Base-by-base conservation (phyloP, 2,888 invertebrate species). In the Amblyjoppa proteus region DNA sequence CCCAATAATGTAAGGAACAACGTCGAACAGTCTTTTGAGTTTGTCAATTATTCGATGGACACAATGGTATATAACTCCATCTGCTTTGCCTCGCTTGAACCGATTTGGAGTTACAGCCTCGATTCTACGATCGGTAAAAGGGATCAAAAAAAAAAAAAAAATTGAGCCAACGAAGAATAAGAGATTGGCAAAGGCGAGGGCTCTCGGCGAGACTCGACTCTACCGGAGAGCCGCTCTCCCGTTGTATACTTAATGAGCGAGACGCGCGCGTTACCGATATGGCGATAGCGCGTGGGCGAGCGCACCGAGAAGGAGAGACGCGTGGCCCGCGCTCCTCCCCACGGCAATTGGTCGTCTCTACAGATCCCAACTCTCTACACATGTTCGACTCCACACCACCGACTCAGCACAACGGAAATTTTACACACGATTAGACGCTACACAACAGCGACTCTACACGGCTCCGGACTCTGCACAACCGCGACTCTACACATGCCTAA, bases 221-320 rank as follows among this genome's bases (percentile, higher is more conserved):
- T 64, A 45, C 9, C 9, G 58, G 28, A 74, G 16, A 16, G 45
- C 64, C 74, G 58, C 58, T 58, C 74, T 70, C 41, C n/a, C 28
- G 73, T 51, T 13, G 49, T 73, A 41, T 73, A 80, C 45, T 13
- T 45, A 58, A 80, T 80, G 66, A 80, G 71, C 64, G 51, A 68
- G 81, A 53, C 82, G 76, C 75, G 79, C 75, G 64, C 53, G 45
- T 61, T 71, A 78, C 83, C 70, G 73, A 71, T 84, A 84, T 81
- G 81, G 84, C 51, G 76, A 84, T 77, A 58, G 28, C 34, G 77
- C 77, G 84, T 84, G 73, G 84, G 84, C 73, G 84, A n/a, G 71
- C 73, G 61, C 53, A 70, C 45, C 74, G 38, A 49, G 71, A 38
- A 71, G 28, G 13, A 66, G 51, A 81, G 70, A 68, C 77, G 80